Conservation (phyloP, 2,888 invertebrate genomes). For the Tineola bisselliella region DNA sequence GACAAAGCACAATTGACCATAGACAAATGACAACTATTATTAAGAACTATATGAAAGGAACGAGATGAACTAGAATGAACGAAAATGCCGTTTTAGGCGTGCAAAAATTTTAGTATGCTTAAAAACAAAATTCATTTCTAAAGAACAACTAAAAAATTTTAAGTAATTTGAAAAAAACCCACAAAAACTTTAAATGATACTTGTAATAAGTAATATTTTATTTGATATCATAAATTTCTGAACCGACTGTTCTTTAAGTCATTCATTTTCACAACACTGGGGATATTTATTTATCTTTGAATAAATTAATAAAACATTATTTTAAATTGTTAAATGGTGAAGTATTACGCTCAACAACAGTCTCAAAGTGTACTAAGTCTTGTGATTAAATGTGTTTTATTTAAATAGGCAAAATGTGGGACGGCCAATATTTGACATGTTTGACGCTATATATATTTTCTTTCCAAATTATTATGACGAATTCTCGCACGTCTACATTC, state of each 20-base stretch:
- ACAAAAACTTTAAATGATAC: too few relatives aligned
- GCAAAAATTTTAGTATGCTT: too few relatives aligned
- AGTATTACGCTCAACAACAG: background rate
- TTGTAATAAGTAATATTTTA: too few relatives aligned
- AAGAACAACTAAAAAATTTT: too few relatives aligned
- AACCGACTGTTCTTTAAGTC: background rate
- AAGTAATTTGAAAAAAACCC: too few relatives aligned
- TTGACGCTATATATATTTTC: conserved; percentile 76
- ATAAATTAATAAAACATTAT: background rate
- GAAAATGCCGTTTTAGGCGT: too few relatives aligned
- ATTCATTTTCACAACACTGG: background rate
- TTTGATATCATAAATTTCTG: background rate
- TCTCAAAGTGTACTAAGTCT: background rate
- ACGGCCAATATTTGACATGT: conserved; percentile 68
- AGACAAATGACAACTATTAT: too few relatives aligned
- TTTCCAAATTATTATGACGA: conserved; percentile 76
- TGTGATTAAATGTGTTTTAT: background rate
- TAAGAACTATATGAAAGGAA: too few relatives aligned
- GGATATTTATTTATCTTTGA: background rate
- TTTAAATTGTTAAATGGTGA: background rate
- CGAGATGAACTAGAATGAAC: too few relatives aligned
- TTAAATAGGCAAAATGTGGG: conserved; percentile 51
- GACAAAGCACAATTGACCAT: too few relatives aligned
- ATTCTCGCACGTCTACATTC: conserved; percentile 83
- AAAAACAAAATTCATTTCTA: too few relatives aligned